Evolutionary conservation across 1,140 invertebrate species (phyloP).

Genomic region (Brachionus plicatilis): DNA sequence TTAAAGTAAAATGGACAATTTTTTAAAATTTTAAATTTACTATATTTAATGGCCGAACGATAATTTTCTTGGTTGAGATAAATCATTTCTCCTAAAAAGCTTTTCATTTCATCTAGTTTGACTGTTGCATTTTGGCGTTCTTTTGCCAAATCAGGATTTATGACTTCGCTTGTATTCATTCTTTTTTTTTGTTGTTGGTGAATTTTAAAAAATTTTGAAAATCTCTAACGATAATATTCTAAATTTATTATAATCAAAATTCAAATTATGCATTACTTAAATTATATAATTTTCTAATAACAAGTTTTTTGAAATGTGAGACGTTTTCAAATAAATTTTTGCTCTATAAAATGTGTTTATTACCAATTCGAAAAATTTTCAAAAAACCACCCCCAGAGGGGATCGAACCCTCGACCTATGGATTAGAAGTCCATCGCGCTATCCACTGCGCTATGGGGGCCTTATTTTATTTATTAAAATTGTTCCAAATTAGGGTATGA

Average conservation of each 20-base stretch:
- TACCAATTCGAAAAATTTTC: background rate
- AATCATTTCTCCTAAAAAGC: background rate
- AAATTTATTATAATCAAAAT: background rate
- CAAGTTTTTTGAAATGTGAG: background rate
- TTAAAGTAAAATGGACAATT: background rate
- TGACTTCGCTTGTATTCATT: background rate
- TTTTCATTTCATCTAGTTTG: background rate
- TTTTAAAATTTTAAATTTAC: background rate
- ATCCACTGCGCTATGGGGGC: conserved; percentile 33
- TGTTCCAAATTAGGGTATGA: no score
- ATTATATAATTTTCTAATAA: background rate
- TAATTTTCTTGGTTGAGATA: background rate
- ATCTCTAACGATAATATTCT: background rate
- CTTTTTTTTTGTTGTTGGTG: background rate
- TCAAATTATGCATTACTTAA: background rate
- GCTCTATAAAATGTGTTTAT: no score
- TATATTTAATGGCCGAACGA: background rate
- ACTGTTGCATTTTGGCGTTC: background rate
- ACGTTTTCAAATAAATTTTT: background rate
- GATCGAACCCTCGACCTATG: conserved; percentile 34
- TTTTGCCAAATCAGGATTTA: conserved; percentile 21
- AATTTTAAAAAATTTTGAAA: background rate
- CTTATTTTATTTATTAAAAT: no score
- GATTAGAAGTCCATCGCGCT: conserved; percentile 34
- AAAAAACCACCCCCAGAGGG: conserved; percentile 30